Evolutionary conservation across 64 coral and sea anemone species (phyloP).

Genomic region (Hydrozoanthus tunicans): DNA sequence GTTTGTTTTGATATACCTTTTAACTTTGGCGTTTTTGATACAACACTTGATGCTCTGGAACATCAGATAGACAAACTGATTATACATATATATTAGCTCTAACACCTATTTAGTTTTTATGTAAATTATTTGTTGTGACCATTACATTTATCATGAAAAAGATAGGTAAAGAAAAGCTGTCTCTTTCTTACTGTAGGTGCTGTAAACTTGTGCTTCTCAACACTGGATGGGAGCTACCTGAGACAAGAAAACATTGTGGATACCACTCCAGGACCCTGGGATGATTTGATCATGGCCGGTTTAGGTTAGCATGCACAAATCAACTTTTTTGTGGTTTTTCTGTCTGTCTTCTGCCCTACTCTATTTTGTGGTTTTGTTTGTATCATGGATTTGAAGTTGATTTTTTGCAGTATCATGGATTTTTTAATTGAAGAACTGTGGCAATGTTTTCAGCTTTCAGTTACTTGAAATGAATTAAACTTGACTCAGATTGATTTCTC

Average conservation of each 20-base stretch:
- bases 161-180: background rate
- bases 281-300: slow-evolving; percentile 61
- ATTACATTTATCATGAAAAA: background rate
- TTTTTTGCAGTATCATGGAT: background rate
- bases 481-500: no score
- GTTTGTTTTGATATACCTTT: no score
- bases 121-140: background rate
- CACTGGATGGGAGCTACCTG: slow-evolving; percentile 64
- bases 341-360: background rate
- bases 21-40: no score
- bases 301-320: slow-evolving; percentile 41
- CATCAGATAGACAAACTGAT: no score
- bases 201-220: slow-evolving; percentile 82
- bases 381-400: background rate
- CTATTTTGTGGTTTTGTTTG: background rate
- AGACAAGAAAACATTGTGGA: slow-evolving; percentile 73
- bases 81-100: no score
- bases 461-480: no score
- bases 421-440: background rate
- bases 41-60: no score
- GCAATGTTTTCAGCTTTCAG: no score
- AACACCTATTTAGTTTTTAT: background rate
- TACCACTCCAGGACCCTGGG: slow-evolving; percentile 27
- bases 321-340: background rate
- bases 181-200: slow-evolving; percentile 47